Evolutionary conservation across 2,113 vertebrate genomes (phyloP).

Genomic region (Cynoglossus semilaevis): DNA sequence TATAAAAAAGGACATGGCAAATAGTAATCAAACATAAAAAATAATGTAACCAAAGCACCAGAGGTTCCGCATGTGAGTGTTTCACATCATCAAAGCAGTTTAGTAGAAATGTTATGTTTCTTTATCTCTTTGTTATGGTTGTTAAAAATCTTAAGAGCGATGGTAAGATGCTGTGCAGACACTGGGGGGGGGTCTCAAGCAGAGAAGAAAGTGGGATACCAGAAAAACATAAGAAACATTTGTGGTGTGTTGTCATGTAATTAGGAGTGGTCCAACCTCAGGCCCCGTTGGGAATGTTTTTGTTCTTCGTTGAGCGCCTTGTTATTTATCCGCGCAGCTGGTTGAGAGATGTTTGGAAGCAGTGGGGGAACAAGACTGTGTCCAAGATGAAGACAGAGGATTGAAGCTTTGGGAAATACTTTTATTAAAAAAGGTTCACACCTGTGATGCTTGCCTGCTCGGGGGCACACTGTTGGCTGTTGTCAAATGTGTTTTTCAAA

Average conservation of each 20-base stretch:
- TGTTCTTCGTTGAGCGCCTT: conserved; percentile 47
- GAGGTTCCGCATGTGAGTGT: no score
- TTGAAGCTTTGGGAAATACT: conserved; percentile 12
- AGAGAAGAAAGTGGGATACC: conserved; percentile 12
- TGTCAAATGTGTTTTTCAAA: background rate
- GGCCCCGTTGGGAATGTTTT: conserved; percentile 47
- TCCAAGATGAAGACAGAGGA: conserved; percentile 22
- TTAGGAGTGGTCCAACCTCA: conserved; percentile 49
- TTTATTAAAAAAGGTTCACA: conserved; percentile 14
- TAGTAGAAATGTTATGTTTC: conserved; percentile 4
- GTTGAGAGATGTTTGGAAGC: conserved; percentile 21
- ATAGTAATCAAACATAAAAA: no score
- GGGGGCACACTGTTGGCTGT: background rate
- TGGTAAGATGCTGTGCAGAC: conserved; percentile 9
- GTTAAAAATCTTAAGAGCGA: conserved; percentile 38
- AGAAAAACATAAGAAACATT: conserved; percentile 21
- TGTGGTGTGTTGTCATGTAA: conserved; percentile 54
- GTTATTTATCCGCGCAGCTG: conserved; percentile 65
- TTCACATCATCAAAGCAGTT: conserved; percentile 10
- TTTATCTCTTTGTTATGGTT: conserved; percentile 13
- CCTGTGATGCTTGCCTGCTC: conserved; percentile 1
- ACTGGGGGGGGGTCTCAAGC: conserved; percentile 3
- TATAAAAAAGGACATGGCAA: no score
- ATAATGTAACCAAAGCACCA: no score
- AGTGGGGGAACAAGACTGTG: conserved; percentile 1